These are phyloP conservation scores for Zygogramma bicolorata DNA, from an alignment of 2,888 invertebrate genomes.

Conservation along the genomic window DNA sequence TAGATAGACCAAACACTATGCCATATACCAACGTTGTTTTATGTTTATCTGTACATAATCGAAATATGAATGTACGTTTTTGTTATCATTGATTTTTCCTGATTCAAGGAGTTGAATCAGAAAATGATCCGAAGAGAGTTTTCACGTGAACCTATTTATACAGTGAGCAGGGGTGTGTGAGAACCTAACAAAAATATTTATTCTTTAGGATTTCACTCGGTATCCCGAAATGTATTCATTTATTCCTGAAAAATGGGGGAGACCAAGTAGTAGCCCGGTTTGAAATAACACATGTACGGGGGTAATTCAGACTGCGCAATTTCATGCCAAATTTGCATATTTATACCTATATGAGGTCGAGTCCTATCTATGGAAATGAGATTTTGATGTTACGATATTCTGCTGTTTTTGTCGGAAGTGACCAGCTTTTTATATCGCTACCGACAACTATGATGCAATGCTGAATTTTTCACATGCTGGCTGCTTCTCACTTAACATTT, in stretches of 20 bases:
- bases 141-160: too few species aligned
- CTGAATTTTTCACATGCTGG: too few species aligned
- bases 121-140: too few species aligned
- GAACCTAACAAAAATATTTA: neutral
- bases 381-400: slow-evolving; percentile 23
- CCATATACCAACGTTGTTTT: too few species aligned
- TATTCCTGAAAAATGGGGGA: slow-evolving; percentile 28
- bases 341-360: slow-evolving; percentile 27
- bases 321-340: slow-evolving; percentile 30
- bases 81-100: too few species aligned
- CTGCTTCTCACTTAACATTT: too few species aligned
- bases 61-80: too few species aligned
- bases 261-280: slow-evolving; percentile 30
- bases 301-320: slow-evolving; percentile 29
- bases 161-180: too few species aligned
- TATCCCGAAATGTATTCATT: slow-evolving; percentile 26
- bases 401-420: neutral
- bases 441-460: too few species aligned
- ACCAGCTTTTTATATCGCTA: neutral
- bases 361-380: slow-evolving; percentile 33
- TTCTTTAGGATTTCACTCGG: neutral
- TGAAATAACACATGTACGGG: slow-evolving; percentile 33
- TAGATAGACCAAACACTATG: too few species aligned
- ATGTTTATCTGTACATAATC: too few species aligned
- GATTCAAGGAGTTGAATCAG: too few species aligned